Conservation (phyloP, 37 sponge, comb jelly and placozoan species). For the Agelas oroides region DNA sequence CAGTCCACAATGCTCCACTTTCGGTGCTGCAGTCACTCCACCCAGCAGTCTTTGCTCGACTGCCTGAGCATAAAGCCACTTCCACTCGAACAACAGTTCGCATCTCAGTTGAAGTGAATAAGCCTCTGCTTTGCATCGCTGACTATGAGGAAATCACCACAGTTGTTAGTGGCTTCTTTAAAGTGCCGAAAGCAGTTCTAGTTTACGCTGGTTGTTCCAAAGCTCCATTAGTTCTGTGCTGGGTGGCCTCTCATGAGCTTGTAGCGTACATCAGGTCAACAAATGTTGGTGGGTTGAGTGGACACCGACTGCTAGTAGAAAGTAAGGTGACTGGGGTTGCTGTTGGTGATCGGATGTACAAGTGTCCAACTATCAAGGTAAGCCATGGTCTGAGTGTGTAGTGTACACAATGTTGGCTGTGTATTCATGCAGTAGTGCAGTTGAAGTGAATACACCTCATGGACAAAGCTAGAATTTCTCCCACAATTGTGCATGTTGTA, state of each 20-base stretch:
- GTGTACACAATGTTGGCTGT: no score
- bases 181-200: neutral
- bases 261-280: neutral
- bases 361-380: neutral
- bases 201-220: neutral
- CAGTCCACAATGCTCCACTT: neutral
- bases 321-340: neutral
- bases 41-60: conserved; percentile 10
- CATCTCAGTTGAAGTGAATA: neutral
- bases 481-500: no score
- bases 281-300: neutral
- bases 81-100: neutral
- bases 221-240: neutral
- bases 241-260: neutral
- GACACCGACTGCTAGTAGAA: neutral
- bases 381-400: no score
- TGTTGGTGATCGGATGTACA: neutral
- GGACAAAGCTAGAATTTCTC: no score
- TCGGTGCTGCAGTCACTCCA: neutral
- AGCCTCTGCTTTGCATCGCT: neutral
- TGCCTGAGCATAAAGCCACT: neutral
- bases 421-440: no score
- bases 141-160: neutral
- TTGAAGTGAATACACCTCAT: no score
- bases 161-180: neutral